Evolutionary conservation across 30 jellyfish, hydroid and myxozoan species (phyloP).

Genomic region (Clytia hemisphaerica): DNA sequence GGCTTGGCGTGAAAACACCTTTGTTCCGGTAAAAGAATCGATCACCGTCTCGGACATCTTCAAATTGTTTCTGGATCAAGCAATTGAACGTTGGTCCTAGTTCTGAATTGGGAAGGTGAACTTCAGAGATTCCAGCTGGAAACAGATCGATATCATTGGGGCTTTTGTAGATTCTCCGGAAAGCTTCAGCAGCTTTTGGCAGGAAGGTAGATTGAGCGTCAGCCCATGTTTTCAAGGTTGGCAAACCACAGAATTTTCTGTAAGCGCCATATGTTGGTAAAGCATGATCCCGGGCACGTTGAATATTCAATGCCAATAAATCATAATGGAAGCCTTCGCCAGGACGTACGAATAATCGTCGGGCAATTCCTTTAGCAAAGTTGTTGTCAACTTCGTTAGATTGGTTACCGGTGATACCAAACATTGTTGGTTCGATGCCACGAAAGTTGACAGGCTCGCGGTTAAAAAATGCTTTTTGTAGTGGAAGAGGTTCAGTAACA

Average conservation of each 20-base stretch:
- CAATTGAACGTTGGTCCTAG: constrained; percentile 13
- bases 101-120: background rate
- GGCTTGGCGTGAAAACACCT: constrained; percentile 27
- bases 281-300: constrained; percentile 46
- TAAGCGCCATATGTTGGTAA: constrained; percentile 19
- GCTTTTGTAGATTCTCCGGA: background rate
- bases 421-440: constrained; percentile 18
- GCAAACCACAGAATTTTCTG: background rate
- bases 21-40: constrained; percentile 15
- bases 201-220: background rate
- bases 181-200: background rate
- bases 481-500: background rate
- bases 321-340: background rate
- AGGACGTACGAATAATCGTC: background rate
- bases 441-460: background rate
- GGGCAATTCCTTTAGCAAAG: background rate
- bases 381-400: background rate
- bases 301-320: constrained; percentile 29
- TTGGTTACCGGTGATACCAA: constrained; percentile 10
- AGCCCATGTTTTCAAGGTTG: background rate
- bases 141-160: constrained; percentile 30
- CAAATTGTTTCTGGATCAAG: constrained; percentile 19
- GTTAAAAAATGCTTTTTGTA: background rate
- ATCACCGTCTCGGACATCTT: constrained; percentile 33
- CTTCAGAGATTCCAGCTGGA: constrained; percentile 25